These are phyloP conservation scores for Eulemur albifrons DNA, from an alignment of 2,797 vertebrate species.

Conservation along the genomic window DNA sequence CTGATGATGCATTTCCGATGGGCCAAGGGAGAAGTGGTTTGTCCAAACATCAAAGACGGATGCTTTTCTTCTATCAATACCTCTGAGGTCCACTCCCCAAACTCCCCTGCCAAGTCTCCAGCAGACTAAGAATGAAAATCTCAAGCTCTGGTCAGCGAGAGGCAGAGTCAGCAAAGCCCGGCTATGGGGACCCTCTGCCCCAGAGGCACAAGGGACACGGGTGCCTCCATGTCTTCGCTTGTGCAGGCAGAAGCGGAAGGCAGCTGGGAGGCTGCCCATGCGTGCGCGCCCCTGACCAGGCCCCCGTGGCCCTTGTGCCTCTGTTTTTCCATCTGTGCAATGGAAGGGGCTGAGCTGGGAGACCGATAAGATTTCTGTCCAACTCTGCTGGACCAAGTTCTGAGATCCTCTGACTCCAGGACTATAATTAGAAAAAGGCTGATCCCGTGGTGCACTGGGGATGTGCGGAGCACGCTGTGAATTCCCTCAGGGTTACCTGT, in stretches of 20 bases:
- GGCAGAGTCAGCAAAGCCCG: neutral
- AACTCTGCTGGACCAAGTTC: neutral
- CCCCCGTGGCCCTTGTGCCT: accelerated
- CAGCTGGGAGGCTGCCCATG: neutral
- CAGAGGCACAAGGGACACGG: neutral
- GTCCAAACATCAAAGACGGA: neutral
- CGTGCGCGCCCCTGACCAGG: accelerated
- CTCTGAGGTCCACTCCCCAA: neutral
- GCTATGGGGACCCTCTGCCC: no score
- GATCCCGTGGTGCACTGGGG: neutral
- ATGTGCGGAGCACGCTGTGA: neutral
- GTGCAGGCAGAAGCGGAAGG: neutral
- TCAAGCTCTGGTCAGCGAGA: neutral
- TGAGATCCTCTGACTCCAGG: neutral
- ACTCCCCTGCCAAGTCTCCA: neutral
- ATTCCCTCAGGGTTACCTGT: constrained; percentile 16
- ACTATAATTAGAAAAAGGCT: constrained; percentile 34
- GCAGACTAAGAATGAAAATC: neutral
- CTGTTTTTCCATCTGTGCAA: neutral
- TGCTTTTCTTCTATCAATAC: neutral
- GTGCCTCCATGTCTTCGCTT: neutral
- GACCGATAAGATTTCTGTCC: neutral
- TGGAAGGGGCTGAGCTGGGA: neutral
- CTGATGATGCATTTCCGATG: neutral
- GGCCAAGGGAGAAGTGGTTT: neutral